phyloP scores from a whole-genome alignment of 2,888 invertebrate species.

The Horisme vitalbata region DNA sequence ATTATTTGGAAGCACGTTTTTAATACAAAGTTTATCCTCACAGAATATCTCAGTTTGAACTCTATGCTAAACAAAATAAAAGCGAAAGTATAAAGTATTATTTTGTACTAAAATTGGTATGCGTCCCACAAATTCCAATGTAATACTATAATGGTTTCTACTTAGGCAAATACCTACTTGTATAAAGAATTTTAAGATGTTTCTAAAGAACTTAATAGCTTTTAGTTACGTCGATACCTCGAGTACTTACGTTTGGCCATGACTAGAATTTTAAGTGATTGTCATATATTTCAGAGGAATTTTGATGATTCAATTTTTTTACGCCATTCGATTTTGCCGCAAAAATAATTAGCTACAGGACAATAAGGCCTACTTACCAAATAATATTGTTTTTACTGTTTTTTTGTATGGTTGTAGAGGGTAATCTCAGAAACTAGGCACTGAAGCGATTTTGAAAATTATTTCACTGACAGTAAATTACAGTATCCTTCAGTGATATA shows the following conservation, averaged over 20 bases:
- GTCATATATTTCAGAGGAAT: background rate
- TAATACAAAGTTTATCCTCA: conserved; percentile 3
- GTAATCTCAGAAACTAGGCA: no score
- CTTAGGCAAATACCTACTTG: conserved; percentile 13
- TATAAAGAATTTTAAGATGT: conserved; percentile 26
- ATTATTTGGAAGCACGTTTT: conserved; percentile 50
- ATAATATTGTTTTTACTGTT: no score
- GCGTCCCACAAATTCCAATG: conserved; percentile 19
- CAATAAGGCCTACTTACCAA: no score
- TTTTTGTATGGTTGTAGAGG: no score
- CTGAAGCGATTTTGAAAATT: no score
- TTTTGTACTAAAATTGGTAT: conserved; percentile 11
- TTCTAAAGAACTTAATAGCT: conserved; percentile 20
- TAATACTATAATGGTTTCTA: conserved; percentile 26
- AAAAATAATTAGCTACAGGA: no score
- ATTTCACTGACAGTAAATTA: no score
- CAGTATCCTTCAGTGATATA: no score
- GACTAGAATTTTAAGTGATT: background rate
- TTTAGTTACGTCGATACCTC: conserved; percentile 15
- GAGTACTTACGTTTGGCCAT: conserved; percentile 1
- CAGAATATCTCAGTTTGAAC: background rate
- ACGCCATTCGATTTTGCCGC: no score
- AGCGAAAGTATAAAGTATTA: background rate
- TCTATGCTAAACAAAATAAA: conserved; percentile 1
- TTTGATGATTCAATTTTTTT: no score